Evolutionary conservation across 2,797 vertebrate species (phyloP).

Genomic region (Gadopsis bispinosus): DNA sequence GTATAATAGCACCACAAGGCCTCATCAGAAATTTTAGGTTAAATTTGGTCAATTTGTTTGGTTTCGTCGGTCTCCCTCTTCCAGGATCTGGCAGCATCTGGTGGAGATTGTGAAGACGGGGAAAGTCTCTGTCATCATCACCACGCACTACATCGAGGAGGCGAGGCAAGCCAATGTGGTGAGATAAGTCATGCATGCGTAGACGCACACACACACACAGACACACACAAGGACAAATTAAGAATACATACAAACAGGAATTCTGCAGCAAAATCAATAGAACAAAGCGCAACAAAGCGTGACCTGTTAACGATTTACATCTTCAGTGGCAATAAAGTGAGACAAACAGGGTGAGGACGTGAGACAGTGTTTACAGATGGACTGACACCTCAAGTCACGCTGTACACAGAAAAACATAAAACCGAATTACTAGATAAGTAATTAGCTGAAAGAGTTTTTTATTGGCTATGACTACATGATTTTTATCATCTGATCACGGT

Average conservation of each 20-base stretch:
- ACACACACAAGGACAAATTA: conserved; percentile 14
- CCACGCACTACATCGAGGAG: conserved; percentile 89
- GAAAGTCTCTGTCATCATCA: conserved; percentile 87
- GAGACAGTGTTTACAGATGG: no score
- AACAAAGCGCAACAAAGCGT: conserved; percentile 1
- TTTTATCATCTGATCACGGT: neutral
- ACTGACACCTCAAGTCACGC: neutral
- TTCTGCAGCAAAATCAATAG: neutral
- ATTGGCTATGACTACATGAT: neutral
- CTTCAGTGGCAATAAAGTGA: no score
- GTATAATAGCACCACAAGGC: conserved; percentile 37
- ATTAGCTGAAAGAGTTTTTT: neutral
- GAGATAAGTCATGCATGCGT: conserved; percentile 55
- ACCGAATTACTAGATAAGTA: neutral
- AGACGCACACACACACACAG: conserved; percentile 2
- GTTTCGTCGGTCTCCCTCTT: conserved; percentile 12
- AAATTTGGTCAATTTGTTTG: no score
- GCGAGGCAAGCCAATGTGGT: conserved; percentile 87
- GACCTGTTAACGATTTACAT: no score
- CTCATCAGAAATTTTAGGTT: conserved; percentile 27
- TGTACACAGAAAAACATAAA: neutral
- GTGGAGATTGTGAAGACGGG: conserved; percentile 87
- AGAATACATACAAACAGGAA: neutral
- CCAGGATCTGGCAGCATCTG: conserved; percentile 89
- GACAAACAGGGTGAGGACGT: no score